phyloP scores from a whole-genome alignment of 1,140 invertebrate species.

The Pemphigus obesinymphae region DNA sequence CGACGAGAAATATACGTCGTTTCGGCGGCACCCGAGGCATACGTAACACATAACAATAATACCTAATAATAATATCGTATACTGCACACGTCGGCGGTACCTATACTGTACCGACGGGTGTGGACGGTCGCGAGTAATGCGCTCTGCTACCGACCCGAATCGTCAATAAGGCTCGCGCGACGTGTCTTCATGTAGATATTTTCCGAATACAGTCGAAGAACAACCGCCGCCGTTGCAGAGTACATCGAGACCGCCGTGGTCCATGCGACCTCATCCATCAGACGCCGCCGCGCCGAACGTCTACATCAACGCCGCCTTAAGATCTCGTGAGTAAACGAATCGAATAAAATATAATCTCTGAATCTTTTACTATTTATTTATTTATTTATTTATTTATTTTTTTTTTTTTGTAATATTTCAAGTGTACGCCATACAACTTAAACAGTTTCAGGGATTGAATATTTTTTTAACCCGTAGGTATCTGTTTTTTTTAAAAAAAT shows the following conservation, averaged over 20 bases:
- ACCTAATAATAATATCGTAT: too few species aligned
- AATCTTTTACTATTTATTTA: too few species aligned
- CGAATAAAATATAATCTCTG: too few species aligned
- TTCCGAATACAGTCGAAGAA: too few species aligned
- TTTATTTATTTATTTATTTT: too few species aligned
- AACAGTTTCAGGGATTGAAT: too few species aligned
- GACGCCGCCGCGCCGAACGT: background rate
- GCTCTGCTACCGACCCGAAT: background rate
- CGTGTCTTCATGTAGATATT: background rate
- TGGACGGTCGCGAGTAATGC: background rate
- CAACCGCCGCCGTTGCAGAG: background rate
- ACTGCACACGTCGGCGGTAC: background rate
- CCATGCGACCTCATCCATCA: conserved; percentile 11
- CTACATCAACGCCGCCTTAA: background rate
- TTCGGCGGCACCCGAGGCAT: background rate
- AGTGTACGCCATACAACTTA: too few species aligned
- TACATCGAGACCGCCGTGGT: conserved; percentile 2
- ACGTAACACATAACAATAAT: too few species aligned
- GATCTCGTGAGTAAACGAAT: background rate
- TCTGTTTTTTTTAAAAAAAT: too few species aligned
- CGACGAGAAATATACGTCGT: background rate
- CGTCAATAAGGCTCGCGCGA: background rate
- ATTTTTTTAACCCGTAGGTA: too few species aligned
- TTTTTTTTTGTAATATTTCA: too few species aligned
- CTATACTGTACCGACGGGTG: background rate